These are phyloP conservation scores for Artibeus jamaicensis DNA, from an alignment of 2,797 vertebrate genomes.

Conservation along the genomic window DNA sequence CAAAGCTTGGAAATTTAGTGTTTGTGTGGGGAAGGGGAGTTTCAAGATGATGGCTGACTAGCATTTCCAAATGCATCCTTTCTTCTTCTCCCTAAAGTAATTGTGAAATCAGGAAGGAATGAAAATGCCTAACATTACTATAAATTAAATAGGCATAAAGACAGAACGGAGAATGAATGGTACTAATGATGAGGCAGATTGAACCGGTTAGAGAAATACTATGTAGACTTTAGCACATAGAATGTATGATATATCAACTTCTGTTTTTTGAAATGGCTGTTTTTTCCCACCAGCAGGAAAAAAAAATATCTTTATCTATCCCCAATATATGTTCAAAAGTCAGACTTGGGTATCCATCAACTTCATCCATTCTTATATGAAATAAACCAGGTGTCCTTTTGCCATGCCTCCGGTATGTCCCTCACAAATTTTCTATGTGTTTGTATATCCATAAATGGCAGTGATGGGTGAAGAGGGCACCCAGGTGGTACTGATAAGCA, in stretches of 20 bases:
- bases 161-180: not conserved
- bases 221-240: not conserved
- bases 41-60: not conserved
- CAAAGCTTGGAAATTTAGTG: not conserved
- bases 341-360: not conserved
- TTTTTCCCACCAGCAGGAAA: not conserved
- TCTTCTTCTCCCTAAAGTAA: not conserved
- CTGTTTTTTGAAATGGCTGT: not conserved
- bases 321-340: not conserved
- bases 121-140: not conserved
- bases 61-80: not conserved
- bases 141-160: not conserved
- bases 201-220: not conserved
- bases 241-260: not conserved
- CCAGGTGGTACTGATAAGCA: not conserved
- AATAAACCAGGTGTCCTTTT: not conserved
- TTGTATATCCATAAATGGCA: not conserved
- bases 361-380: not conserved
- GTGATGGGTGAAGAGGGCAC: not conserved
- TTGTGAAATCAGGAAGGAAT: not conserved
- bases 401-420: not conserved
- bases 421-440: not conserved
- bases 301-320: not conserved
- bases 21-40: not conserved
- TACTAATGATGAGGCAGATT: not conserved